phyloP scores from a whole-genome alignment of 2,888 invertebrate species.

The Trichogramma dendrolimi region DNA sequence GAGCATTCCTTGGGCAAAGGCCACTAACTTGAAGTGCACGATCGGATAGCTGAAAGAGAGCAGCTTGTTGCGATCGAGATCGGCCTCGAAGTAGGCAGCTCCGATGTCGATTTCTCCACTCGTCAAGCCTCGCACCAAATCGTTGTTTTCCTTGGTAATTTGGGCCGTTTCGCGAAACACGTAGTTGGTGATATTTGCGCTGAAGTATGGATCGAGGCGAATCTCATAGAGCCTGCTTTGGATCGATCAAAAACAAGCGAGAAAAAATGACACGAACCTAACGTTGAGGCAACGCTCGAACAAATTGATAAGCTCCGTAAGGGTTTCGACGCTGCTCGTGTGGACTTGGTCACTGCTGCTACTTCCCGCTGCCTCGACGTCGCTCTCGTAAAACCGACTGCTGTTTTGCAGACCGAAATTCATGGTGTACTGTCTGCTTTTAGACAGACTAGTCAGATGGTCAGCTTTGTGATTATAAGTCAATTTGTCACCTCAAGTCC shows the following conservation, averaged over 20 bases:
- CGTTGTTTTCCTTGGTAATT: constrained; percentile 31
- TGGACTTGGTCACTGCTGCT: not conserved
- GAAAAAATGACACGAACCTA: constrained; percentile 12
- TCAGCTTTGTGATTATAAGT: not conserved
- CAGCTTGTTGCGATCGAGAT: constrained; percentile 55
- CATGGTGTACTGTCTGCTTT: constrained; percentile 9
- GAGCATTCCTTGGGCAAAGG: not conserved
- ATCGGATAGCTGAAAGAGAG: constrained; percentile 63
- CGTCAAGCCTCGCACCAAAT: constrained; percentile 59
- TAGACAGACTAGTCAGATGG: not conserved
- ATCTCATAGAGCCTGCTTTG: constrained; percentile 46
- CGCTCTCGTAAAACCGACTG: constrained; percentile 3
- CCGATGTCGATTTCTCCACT: constrained; percentile 59
- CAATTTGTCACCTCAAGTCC: constrained; percentile 7
- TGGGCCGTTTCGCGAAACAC: constrained; percentile 5
- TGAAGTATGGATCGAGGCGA: not conserved
- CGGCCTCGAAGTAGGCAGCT: constrained; percentile 59
- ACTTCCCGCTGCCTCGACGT: not conserved
- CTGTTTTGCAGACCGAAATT: constrained; percentile 23
- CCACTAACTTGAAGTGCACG: constrained; percentile 59
- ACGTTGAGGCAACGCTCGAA: constrained; percentile 22
- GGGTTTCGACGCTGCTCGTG: constrained; percentile 12
- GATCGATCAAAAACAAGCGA: too few relatives aligned
- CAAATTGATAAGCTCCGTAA: constrained; percentile 19
- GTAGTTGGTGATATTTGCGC: constrained; percentile 19